These are phyloP conservation scores for Pagetopsis macropterus DNA, from an alignment of 2,797 vertebrate species.

Conservation along the genomic window DNA sequence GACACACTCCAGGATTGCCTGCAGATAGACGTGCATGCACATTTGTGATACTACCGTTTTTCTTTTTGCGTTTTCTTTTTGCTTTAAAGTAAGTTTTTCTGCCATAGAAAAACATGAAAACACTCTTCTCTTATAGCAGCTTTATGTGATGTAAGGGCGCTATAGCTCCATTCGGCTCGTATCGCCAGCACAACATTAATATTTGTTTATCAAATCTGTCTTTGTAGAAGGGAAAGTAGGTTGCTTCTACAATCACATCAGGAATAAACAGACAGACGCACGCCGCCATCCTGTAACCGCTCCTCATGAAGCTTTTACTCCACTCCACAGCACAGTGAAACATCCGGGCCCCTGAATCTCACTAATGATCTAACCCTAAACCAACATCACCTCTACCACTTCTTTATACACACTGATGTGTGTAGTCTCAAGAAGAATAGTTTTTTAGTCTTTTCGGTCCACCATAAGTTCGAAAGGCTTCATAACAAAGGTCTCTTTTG, in stretches of 20 bases:
- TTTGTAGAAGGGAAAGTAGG: conserved; percentile 21
- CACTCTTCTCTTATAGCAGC: background rate
- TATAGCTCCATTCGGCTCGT: conserved; percentile 7
- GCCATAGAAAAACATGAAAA: conserved; percentile 1
- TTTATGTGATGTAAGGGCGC: background rate
- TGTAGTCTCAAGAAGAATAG: too few relatives aligned
- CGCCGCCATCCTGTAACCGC: conserved; percentile 14
- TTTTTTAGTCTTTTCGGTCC: background rate
- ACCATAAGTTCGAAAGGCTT: background rate
- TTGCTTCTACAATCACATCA: conserved; percentile 19
- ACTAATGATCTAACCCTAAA: background rate
- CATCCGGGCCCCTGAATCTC: conserved; percentile 9
- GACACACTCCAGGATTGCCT: background rate
- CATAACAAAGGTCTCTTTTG: background rate
- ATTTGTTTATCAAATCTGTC: conserved; percentile 54
- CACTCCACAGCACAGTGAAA: conserved; percentile 19
- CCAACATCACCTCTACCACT: conserved; percentile 8
- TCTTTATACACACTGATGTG: background rate
- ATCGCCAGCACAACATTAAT: background rate
- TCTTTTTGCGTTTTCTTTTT: conserved; percentile 13
- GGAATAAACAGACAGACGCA: conserved; percentile 5
- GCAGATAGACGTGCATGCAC: background rate
- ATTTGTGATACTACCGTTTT: background rate
- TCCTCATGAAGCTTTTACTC: background rate
- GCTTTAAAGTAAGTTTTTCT: background rate